Base-by-base conservation (phyloP, 2,888 invertebrate genomes). In the Dasypolia templi region DNA sequence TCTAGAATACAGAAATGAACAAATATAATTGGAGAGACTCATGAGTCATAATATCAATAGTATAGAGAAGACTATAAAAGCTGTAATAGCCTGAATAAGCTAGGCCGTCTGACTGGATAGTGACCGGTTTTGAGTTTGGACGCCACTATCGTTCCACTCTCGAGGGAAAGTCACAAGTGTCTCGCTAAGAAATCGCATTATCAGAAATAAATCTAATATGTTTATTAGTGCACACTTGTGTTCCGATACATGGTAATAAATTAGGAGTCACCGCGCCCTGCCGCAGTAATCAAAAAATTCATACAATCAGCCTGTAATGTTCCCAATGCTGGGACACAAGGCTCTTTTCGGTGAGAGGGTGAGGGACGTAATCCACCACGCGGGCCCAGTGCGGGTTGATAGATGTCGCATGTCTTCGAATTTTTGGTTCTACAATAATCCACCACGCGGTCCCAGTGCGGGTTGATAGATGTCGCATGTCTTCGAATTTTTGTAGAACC, bases 1-100 rank as follows among this genome's bases (percentile, higher is more conserved):
- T 32, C 11, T 42, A 56, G 26, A 46, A 35, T 46, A 55, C 22
- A 35, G 26, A 69, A 69, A 71, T 66, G 29, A 39, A 53, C 32
- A 42, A 53, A n/a, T 26, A 44, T 42, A 44, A 29, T 19, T 53
- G 14, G 17, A 49, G 32, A 29, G 3, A 56, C 26, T 39, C 12
- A 29, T 19, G 0, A 22, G 26, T 56, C 22, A 2, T 19, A 39
- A 49, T 49, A 11, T 72, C 72, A 49, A 39, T 26, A 32, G 42
- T 26, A 19, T 46, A 19, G 2, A 68, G 32, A 14, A 26, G 6
- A 22, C 22, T 39, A 22, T 26, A 22, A 32, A 32, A 42, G 0
- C 9, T 46, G 14, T 44, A 19, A 26, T 11, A 5, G n/a, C n/a
- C 35, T n/a, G 3, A 35, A 32, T 6, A 35, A 7, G 9, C 7